These are phyloP conservation scores for Incurvaria masculella DNA, from an alignment of 2,888 invertebrate species.

Conservation along the genomic window DNA sequence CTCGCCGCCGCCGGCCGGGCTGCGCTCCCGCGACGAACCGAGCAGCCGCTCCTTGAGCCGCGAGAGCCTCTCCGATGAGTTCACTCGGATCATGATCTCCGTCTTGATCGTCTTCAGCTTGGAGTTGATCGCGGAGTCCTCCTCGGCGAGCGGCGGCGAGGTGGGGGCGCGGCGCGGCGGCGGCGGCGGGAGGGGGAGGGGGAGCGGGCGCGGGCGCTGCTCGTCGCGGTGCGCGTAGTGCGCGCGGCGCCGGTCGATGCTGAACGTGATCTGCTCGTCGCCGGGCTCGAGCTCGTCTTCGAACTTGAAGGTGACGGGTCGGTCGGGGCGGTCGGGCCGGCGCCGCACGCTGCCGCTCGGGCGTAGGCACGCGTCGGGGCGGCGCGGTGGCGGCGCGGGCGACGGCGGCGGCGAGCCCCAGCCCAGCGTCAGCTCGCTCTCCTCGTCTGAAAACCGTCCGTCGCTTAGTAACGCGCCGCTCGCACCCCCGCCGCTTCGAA, in stretches of 20 bases:
- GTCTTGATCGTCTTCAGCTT: slow-evolving; percentile 34
- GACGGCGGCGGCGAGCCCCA: slow-evolving; percentile 20
- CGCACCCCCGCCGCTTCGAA: too few species aligned
- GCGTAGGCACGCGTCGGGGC: slow-evolving; percentile 35
- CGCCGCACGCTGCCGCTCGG: slow-evolving; percentile 27
- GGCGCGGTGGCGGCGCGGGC: slow-evolving; percentile 27
- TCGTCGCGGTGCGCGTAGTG: slow-evolving; percentile 1
- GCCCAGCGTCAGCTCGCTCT: slow-evolving; percentile 29
- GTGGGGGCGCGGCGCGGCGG: background rate
- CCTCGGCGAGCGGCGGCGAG: slow-evolving; percentile 38
- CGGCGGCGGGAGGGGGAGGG: slow-evolving; percentile 2
- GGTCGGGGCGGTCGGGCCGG: slow-evolving; percentile 16
- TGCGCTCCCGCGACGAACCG: slow-evolving; percentile 38
- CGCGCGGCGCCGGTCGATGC: slow-evolving; percentile 24
- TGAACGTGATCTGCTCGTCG: slow-evolving; percentile 47
- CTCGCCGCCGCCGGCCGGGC: slow-evolving; percentile 30
- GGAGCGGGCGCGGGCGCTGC: slow-evolving; percentile 14
- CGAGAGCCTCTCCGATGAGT: slow-evolving; percentile 40
- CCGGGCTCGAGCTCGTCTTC: slow-evolving; percentile 43
- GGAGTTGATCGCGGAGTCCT: slow-evolving; percentile 36
- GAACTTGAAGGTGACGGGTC: slow-evolving; percentile 47
- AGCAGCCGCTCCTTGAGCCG: slow-evolving; percentile 40
- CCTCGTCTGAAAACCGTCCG: slow-evolving; percentile 30
- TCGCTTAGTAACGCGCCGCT: background rate
- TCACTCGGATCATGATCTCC: slow-evolving; percentile 35